Evolutionary conservation across 1,140 invertebrate species (phyloP), one percentile per base, ranked within the genome.

Genomic region (Pseudoatta argentina): DNA sequence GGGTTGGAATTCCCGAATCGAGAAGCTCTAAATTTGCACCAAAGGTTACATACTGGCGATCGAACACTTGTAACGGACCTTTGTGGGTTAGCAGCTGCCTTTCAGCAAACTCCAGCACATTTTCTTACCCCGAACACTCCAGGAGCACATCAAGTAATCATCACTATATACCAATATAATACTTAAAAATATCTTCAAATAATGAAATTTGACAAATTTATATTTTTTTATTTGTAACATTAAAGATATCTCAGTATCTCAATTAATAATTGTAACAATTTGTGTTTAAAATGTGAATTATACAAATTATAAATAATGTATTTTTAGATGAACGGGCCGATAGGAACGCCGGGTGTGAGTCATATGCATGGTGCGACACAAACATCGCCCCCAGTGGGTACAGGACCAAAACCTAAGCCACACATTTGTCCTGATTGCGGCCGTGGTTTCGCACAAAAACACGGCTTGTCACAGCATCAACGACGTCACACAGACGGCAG

Each of bases 11-110:
- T 97, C 91, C 95, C 96, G 81, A 97, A 96, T 92, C 96, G 97
- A 92, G 97, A 97, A 95, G 97, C 97, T 77, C 95, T 98, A 72
- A 97, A 97, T 78, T 95, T 98, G 85, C 98, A 98, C 95, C 96
- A 97, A 93, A 96, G 97, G 91, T 95, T 98, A 92, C 98, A 98
- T 95, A 97, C 97, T 85, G 98, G 97, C 77, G 97, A 98, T 93
- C 96, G 97, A 91, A 98, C 97, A 69, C 97, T 97, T 91, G 97
- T 98, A 76, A 98, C 98, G 86, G 97, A 98, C 94, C 96, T 98
- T 91, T 98, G 98, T 95, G 97, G 97, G 71, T 95, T 97, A 87
- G 97, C 97, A 48, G 97, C 97, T 66, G 97, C 97, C 66, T 95
- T 97, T 92, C 96, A 97, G 93, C 95, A 95, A 88, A 94, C 95